These are phyloP conservation scores for Brevimyrus niger DNA, from an alignment of 2,113 vertebrate genomes.

Conservation along the genomic window DNA sequence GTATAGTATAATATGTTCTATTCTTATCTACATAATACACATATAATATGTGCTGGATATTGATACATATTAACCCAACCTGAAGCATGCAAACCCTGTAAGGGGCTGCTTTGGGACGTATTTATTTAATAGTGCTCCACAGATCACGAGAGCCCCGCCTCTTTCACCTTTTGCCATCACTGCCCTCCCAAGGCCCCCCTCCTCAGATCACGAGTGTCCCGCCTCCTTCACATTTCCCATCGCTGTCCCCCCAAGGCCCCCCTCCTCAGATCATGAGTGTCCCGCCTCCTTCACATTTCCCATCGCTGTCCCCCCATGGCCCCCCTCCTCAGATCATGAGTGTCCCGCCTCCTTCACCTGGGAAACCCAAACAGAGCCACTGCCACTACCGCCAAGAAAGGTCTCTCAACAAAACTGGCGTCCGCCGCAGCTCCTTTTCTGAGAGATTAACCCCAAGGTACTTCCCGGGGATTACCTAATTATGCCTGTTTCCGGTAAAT, in stretches of 20 bases:
- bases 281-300: too few relatives aligned
- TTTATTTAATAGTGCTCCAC: too few relatives aligned
- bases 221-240: too few relatives aligned
- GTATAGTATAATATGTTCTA: background rate
- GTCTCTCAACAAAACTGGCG: background rate
- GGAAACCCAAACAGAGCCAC: background rate
- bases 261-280: too few relatives aligned
- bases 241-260: too few relatives aligned
- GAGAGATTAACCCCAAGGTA: constrained; percentile 3
- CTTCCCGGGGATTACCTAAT: constrained; percentile 15
- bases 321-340: background rate
- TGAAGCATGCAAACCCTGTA: too few relatives aligned
- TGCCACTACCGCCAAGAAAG: background rate
- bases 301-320: too few relatives aligned
- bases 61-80: too few relatives aligned
- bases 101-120: too few relatives aligned
- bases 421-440: background rate
- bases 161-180: background rate
- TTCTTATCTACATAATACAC: background rate
- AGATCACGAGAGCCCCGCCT: background rate
- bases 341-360: background rate
- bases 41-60: background rate
- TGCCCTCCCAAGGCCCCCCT: background rate
- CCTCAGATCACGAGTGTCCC: too few relatives aligned
- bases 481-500: constrained; percentile 20